Conservation (phyloP, 1,140 invertebrate species). For the Procambarus clarkii region DNA sequence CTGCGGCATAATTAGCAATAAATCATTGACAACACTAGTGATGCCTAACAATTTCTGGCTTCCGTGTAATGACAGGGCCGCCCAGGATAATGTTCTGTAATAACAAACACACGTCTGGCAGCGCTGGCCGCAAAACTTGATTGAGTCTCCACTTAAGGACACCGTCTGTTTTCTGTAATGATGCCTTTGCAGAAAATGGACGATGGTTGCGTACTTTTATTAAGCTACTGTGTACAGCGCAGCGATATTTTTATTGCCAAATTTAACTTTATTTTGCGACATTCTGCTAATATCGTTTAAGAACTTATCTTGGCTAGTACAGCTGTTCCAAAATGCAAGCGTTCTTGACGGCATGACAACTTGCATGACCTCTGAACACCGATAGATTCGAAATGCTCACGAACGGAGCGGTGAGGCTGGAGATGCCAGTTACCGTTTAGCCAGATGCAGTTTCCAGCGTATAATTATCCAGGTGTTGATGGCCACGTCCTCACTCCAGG, state of each 20-base stretch:
- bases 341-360: background rate
- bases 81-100: constrained; percentile 67
- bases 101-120: constrained; percentile 67
- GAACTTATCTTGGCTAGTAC: background rate
- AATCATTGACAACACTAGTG: constrained; percentile 61
- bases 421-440: constrained; percentile 58
- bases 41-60: constrained; percentile 68
- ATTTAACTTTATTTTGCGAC: constrained; percentile 15
- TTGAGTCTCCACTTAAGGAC: constrained; percentile 70
- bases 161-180: constrained; percentile 68
- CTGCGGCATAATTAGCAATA: constrained; percentile 63
- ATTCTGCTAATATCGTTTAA: background rate
- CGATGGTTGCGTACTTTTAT: constrained; percentile 69
- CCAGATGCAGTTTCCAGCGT: constrained; percentile 43
- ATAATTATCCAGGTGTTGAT: constrained; percentile 64
- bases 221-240: constrained; percentile 55
- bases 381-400: background rate
- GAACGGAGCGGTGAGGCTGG: background rate
- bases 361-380: background rate
- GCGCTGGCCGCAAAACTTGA: constrained; percentile 67
- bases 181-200: constrained; percentile 68
- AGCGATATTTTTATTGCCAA: constrained; percentile 10
- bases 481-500: constrained; percentile 55
- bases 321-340: background rate
- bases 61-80: constrained; percentile 66